A percentile compares a stretch with the other conserved stretches of the same genome.
Evolutionary conservation across 2,113 vertebrate genomes (phyloP).

Genomic region (Octodon degus): DNA sequence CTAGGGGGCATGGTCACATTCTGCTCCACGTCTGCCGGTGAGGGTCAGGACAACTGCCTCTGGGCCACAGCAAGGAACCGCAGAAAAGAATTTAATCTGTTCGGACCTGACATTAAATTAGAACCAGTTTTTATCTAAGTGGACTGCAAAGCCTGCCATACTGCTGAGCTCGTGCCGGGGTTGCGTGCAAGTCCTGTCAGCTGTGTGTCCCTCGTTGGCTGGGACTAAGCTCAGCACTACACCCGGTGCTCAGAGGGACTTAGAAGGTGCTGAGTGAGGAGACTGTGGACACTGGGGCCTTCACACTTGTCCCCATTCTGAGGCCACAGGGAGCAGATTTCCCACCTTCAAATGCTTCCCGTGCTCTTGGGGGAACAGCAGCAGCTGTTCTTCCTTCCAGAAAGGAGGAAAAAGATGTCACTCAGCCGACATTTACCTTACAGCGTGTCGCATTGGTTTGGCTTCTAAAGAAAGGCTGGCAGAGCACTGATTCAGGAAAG

Average conservation of each 20-base stretch:
- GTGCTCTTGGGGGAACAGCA: not conserved
- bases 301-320: not conserved
- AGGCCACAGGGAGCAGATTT: not conserved
- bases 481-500: conserved; percentile 28
- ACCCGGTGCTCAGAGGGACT: not conserved
- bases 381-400: conserved; percentile 45
- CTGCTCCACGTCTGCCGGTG: not conserved
- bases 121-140: not conserved
- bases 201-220: not conserved
- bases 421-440: conserved; percentile 46
- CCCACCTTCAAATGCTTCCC: not conserved
- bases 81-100: not conserved
- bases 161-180: not conserved
- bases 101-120: not conserved
- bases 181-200: not conserved
- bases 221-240: not conserved
- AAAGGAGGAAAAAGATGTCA: conserved; percentile 31
- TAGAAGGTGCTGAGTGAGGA: not conserved
- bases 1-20: not conserved
- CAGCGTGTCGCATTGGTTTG: conserved; percentile 41
- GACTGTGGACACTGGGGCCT: not conserved
- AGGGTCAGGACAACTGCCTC: not conserved
- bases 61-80: not conserved
- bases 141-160: not conserved
- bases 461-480: conserved; percentile 67